Percentiles rank a stretch among this genome's conserved stretches.
Evolutionary conservation across 1,140 invertebrate genomes (phyloP).

Genomic region (Drosophila tropicalis): DNA sequence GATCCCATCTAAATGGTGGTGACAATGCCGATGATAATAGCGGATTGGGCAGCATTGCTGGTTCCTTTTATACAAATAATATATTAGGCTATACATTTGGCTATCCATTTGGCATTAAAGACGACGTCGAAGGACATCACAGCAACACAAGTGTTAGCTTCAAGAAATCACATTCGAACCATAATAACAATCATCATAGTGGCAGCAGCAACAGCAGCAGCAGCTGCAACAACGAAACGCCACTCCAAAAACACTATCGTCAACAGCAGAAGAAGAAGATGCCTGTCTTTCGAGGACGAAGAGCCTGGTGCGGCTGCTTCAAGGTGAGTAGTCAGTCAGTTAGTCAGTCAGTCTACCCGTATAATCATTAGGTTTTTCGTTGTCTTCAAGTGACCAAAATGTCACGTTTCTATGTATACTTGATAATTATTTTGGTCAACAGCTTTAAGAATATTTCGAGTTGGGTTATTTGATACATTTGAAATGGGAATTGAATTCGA

Average conservation of each 20-base stretch:
- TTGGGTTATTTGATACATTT: slow-evolving; percentile 17
- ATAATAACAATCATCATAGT: slow-evolving; percentile 28
- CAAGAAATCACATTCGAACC: slow-evolving; percentile 43
- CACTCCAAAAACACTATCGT: slow-evolving; percentile 79
- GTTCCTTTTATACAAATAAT: slow-evolving; percentile 78
- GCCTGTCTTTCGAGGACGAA: slow-evolving; percentile 85
- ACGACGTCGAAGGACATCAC: slow-evolving; percentile 45
- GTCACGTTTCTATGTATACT: slow-evolving; percentile 55
- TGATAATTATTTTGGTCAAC: not conserved
- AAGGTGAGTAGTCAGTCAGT: slow-evolving; percentile 84
- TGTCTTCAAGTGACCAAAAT: slow-evolving; percentile 5
- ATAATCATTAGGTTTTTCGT: too few species aligned
- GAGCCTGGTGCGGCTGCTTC: slow-evolving; percentile 87
- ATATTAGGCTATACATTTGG: slow-evolving; percentile 82
- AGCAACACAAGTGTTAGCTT: slow-evolving; percentile 26
- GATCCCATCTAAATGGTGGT: slow-evolving; percentile 24
- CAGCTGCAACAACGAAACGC: slow-evolving; percentile 61
- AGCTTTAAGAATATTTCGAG: not conserved
- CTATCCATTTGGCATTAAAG: slow-evolving; percentile 68
- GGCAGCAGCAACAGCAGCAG: slow-evolving; percentile 21
- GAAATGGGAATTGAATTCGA: slow-evolving; percentile 35
- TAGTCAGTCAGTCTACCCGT: too few species aligned
- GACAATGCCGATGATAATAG: slow-evolving; percentile 54
- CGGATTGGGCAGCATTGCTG: slow-evolving; percentile 51
- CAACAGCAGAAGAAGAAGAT: slow-evolving; percentile 83